Evolutionary conservation across 2,113 vertebrate genomes (phyloP).

Genomic region (Cyprinodon tularosa): DNA sequence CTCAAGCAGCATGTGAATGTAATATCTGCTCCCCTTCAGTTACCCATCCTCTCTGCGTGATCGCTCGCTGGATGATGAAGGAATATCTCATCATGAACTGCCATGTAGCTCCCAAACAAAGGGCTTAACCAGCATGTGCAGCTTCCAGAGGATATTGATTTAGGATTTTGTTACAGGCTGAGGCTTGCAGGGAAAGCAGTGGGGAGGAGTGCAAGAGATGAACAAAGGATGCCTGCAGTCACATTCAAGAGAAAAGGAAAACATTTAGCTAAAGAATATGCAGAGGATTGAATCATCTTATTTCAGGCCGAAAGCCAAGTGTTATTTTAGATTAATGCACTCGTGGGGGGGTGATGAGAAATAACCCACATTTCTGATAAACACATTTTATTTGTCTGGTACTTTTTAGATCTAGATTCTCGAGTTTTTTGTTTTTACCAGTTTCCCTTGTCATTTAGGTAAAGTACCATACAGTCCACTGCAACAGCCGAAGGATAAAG

Average conservation of each 20-base stretch:
- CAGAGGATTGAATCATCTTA: conserved; percentile 1
- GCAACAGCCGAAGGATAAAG: too few relatives aligned
- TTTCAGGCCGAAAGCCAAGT: neutral
- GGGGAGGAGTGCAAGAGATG: conserved; percentile 13
- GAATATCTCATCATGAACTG: conserved; percentile 30
- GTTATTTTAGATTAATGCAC: neutral
- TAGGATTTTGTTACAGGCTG: conserved; percentile 36
- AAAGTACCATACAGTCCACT: too few relatives aligned
- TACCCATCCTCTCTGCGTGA: neutral
- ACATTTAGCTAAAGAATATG: conserved; percentile 9
- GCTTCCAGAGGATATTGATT: conserved; percentile 49
- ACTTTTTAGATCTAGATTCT: neutral
- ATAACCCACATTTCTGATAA: neutral
- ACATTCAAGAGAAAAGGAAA: conserved; percentile 27
- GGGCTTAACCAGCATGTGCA: conserved; percentile 30
- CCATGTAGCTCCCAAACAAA: conserved; percentile 13
- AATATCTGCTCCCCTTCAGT: conserved; percentile 34
- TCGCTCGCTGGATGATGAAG: conserved; percentile 35
- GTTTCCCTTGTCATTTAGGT: too few relatives aligned
- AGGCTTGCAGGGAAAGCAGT: conserved; percentile 9
- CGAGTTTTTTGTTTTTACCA: neutral
- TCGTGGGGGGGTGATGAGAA: neutral
- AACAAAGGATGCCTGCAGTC: conserved; percentile 17
- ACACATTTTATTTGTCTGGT: neutral
- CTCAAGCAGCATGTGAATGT: conserved; percentile 14